These are phyloP conservation scores for Aphelinus certus DNA, from an alignment of 1,140 invertebrate species.

Conservation along the genomic window DNA sequence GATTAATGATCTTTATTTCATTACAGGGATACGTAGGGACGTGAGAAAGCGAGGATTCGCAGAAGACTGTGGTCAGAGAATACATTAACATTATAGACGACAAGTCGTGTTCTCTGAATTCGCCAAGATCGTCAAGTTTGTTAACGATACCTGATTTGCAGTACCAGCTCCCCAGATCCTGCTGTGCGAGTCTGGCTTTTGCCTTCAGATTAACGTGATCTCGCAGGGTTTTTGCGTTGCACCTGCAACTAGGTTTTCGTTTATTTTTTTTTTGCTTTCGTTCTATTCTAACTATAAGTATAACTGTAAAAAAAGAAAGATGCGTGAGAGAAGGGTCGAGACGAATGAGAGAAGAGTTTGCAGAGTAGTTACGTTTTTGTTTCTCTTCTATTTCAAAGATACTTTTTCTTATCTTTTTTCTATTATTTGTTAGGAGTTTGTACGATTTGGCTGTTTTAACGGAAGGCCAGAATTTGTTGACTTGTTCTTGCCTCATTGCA, in stretches of 20 bases:
- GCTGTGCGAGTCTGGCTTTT: slow-evolving; percentile 32
- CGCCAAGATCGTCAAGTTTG: slow-evolving; percentile 32
- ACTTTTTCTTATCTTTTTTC: slow-evolving; percentile 27
- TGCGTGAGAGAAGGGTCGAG: not conserved
- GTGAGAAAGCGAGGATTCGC: slow-evolving; percentile 56
- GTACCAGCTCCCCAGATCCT: slow-evolving; percentile 34
- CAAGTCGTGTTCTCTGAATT: slow-evolving; percentile 13
- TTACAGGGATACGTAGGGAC: slow-evolving; percentile 64
- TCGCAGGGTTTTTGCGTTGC: slow-evolving; percentile 38
- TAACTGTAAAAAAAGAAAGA: slow-evolving; percentile 33
- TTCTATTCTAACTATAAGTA: slow-evolving; percentile 29
- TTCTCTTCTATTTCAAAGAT: slow-evolving; percentile 24
- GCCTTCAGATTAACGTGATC: slow-evolving; percentile 38
- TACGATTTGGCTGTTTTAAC: slow-evolving; percentile 26
- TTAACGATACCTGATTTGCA: slow-evolving; percentile 38
- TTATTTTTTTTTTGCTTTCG: slow-evolving; percentile 23
- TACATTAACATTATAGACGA: slow-evolving; percentile 57
- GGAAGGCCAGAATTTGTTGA: slow-evolving; percentile 45
- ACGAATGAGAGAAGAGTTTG: not conserved
- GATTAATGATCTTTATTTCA: slow-evolving; percentile 37
- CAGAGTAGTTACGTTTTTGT: slow-evolving; percentile 20
- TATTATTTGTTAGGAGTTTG: slow-evolving; percentile 33
- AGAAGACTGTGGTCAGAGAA: slow-evolving; percentile 60
- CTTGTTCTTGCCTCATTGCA: slow-evolving; percentile 51
- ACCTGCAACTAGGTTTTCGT: slow-evolving; percentile 38